Base-by-base conservation (phyloP, 2,888 invertebrate genomes). In the Phengaris alcon region DNA sequence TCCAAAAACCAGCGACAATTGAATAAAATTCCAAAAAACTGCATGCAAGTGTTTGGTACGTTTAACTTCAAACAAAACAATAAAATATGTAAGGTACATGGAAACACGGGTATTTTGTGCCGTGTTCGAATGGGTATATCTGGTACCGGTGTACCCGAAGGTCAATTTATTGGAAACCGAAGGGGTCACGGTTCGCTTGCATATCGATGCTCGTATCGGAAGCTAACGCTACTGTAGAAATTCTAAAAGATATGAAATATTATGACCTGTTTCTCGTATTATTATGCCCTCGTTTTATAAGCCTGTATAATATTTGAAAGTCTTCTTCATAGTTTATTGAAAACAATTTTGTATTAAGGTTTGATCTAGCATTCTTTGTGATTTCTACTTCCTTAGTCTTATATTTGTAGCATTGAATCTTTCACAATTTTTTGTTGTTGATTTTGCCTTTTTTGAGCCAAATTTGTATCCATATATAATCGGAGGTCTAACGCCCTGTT, bases 201-300 rank as follows among this genome's bases (percentile, higher is more conserved):
- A 84, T 84, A 82, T 83, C 80, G 83, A 79, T 81, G 83, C 84
- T 84, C 82, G 82, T 82, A 82, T 83, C 82, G 79, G 81, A 84
- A 51, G 12, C 85, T 81, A 80, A 78, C 44, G 78, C 12, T 74
- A 55, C 48, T 54, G 54, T 52, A 15, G 69, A 22, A 57, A 57
- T 12, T 70, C 75, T 44, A 57, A 75, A 69, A 46, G 54, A 69
- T 68, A 44, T 48, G 54, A 10, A 69, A 70, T 35, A 64, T 51
- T 13, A 35, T 35, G 44, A 46, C 46, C 13, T 44, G 48, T 48
- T 59, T 59, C 52, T 64, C 13, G 4, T 59, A 22, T 44, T 59
- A 22, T 44, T 35, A 10, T 64, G 64, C 10, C 6, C 64, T 13
- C 64, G 44, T 44, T 64, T 4, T 64, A 64, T 35, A 64, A 35